Evolutionary conservation across 2,113 vertebrate genomes (phyloP), one percentile per base, ranked within the genome.

Genomic region (Pachypanchax playfairii): DNA sequence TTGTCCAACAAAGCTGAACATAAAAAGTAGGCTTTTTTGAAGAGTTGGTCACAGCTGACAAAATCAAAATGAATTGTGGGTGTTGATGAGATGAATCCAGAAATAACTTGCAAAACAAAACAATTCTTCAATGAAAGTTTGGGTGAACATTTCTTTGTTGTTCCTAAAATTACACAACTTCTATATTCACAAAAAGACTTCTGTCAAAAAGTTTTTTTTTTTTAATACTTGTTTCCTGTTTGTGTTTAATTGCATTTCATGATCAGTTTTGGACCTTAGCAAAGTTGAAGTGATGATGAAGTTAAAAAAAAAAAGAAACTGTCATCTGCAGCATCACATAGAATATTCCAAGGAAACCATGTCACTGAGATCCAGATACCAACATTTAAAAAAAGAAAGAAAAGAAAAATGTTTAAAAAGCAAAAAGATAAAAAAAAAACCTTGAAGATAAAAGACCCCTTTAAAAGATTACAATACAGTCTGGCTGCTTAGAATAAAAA

Each of bases 51-150:
- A 48, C 28, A 42, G 76, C 66, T 61, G 48, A 41, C 74, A 69
- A 67, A 73, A 70, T 77, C 70, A 77, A 66, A 79, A 64, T 51
- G 46, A 64, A 46, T 28, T 10, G 78, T 82, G 66, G 66, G 75
- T 20, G 73, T 36, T 58, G 73, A 73, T 70, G 64, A 77, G 69
- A 73, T 46, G 3, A 55, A 39, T 60, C 44, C 36, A 54, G 35
- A 59, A 76, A 55, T 52, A 54, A 38, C 38, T 33, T 2, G 0
- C 18, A 35, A 64, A 60, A 64, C 20, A 20, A 28, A 58, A 31
- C 57, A 59, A 46, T 20, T 51, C 26, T 39, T 56, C 20, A 51
- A 58, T 54, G 25, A 59, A 79, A 73, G 43, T 73, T 44, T 52
- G 26, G 21, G 73, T 33, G 28, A 69, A 62, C 15, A 48, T 60